Evolutionary conservation across 2,113 vertebrate genomes (phyloP), one percentile per base, ranked within the genome.

Genomic region (Beaufortia kweichowensis): DNA sequence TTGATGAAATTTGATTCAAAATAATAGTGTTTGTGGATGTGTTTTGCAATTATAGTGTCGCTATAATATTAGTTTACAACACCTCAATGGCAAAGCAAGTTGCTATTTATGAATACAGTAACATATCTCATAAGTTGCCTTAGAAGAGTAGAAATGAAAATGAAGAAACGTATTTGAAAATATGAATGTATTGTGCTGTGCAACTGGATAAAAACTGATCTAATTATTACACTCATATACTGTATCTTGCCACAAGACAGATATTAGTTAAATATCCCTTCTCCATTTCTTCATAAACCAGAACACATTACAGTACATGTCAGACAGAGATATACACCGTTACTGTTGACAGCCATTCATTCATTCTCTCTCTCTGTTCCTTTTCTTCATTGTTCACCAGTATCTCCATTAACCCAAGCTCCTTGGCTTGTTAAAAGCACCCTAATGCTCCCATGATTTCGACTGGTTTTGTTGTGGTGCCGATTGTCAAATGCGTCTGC

Each of bases 341-440:
- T n/a, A n/a, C n/a, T n/a, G n/a, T n/a, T n/a, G n/a, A n/a, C n/a
- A 65, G 41, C 3, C 29, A 33, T 28, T 74, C 17, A 60, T 28
- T 75, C 64, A 31, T 26, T 69, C 70, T 72, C 12, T 48, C 57
- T 24, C 35, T 67, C 64, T 59, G 55, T 80, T 1, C 31, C n/a
- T 72, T 24, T 61, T 26, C 66, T 9, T 78, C 53, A 4, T 5
- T 50, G 5, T 14, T 48, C 12, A 48, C 14, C 43, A 17, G 14
- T 48, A 17, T 19, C 14, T 17, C 48, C n/a, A 53, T 53, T 21
- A 53, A 6, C n/a, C 4, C 2, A 19, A 6, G 48, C 33, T 41
- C 7, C 4, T 6, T 67, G 17, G 26, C 43, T 12, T n/a, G 64
- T 67, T 28, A 67, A 48, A 53, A n/a, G 26, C 26, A 48, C 7